Evolutionary conservation across 2,888 invertebrate species (phyloP).

Genomic region (Drosophila mayaguana): DNA sequence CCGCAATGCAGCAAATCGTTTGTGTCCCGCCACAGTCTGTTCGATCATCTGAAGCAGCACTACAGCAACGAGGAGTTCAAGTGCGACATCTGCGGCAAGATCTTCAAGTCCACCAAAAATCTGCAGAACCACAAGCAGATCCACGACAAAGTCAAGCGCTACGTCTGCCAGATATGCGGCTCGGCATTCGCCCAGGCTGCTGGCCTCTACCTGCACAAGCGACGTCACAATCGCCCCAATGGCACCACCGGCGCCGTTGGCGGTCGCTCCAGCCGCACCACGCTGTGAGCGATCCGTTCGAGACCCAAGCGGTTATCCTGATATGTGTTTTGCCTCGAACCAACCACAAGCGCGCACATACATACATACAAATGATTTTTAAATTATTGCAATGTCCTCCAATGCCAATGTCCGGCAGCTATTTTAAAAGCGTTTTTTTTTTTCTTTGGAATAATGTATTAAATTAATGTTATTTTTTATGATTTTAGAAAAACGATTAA

Average conservation of each 20-base stretch:
- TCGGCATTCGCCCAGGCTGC: conserved; percentile 84
- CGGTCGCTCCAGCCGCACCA: conserved; percentile 60
- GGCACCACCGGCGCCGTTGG: conserved; percentile 67
- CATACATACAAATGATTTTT: conserved; percentile 7
- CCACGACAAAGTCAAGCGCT: conserved; percentile 82
- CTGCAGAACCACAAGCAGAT: conserved; percentile 83
- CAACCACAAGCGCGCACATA: neutral
- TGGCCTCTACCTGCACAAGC: conserved; percentile 83
- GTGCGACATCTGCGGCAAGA: conserved; percentile 81
- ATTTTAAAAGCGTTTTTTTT: conserved; percentile 17
- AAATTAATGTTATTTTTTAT: conserved; percentile 4
- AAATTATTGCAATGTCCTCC: conserved; percentile 51
- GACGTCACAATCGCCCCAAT: conserved; percentile 79
- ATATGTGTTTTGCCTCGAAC: conserved; percentile 6
- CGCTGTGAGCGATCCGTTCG: conserved; percentile 50
- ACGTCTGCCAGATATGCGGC: conserved; percentile 83
- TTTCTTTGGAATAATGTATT: conserved; percentile 8
- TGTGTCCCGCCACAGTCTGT: conserved; percentile 69
- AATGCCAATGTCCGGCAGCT: conserved; percentile 47
- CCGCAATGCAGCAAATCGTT: conserved; percentile 78
- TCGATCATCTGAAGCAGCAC: conserved; percentile 78
- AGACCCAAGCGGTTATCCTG: conserved; percentile 1
- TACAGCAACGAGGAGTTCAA: conserved; percentile 80
- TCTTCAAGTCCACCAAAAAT: conserved; percentile 83
- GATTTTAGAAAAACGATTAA: conserved; percentile 6